Conservation (phyloP, 1,140 invertebrate species). For the Sycophaga agraensis region DNA sequence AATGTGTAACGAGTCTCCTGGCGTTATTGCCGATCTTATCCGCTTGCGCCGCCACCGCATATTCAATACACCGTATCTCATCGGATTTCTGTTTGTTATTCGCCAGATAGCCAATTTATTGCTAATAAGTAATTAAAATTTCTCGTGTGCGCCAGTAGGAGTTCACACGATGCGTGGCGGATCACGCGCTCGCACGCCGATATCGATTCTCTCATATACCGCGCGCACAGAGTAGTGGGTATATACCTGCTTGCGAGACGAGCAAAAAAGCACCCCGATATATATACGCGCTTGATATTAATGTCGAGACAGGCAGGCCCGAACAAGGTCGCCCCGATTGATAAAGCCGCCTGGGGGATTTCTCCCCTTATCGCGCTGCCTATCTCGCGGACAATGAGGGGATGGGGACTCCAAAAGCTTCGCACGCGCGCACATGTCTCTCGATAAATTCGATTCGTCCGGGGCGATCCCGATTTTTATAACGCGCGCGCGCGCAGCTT, state of each 20-base stretch:
- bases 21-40: constrained; percentile 34
- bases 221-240: no score
- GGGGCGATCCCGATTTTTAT: neutral
- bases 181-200: neutral
- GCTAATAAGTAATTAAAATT: constrained; percentile 15
- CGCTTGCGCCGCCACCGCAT: neutral
- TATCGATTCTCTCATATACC: constrained; percentile 14
- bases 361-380: neutral
- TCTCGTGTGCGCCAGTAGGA: neutral
- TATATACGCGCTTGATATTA: no score
- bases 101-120: constrained; percentile 2
- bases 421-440: no score
- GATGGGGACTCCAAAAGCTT: no score
- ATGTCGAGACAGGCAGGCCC: no score
- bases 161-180: neutral
- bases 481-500: no score
- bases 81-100: constrained; percentile 23
- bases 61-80: neutral
- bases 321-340: constrained; percentile 16
- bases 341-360: neutral
- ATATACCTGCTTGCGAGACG: no score
- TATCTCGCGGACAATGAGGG: constrained; percentile 8
- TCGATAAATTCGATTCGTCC: constrained; percentile 28
- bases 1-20: constrained; percentile 14
- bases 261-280: no score